phyloP scores from a whole-genome alignment of 1,140 invertebrate species.

The Lordiphosa stackelbergi region DNA sequence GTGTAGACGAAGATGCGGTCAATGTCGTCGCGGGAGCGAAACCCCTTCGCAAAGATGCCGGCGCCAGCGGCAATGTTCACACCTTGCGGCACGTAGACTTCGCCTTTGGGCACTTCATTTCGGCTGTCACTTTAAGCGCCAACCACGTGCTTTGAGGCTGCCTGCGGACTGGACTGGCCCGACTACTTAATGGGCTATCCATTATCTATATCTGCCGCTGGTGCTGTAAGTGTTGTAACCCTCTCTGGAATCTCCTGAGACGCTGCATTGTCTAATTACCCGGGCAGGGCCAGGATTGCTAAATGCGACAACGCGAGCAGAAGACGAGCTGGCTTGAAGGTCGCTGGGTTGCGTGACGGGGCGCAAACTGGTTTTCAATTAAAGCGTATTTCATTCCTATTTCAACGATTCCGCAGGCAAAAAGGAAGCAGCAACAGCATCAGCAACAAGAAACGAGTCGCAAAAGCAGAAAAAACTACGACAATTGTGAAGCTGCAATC shows the following conservation, averaged over 20 bases:
- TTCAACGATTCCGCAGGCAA: constrained; percentile 8
- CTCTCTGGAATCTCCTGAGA: constrained; percentile 24
- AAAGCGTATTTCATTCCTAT: constrained; percentile 52
- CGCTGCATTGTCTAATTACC: constrained; percentile 51
- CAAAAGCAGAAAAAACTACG: constrained; percentile 6
- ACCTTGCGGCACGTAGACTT: constrained; percentile 34
- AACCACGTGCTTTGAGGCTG: constrained; percentile 38
- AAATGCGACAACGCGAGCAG: constrained; percentile 3
- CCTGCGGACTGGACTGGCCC: constrained; percentile 2
- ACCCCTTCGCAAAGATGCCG: constrained; percentile 8
- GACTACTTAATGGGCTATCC: constrained; percentile 43
- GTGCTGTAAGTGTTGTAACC: constrained; percentile 16
- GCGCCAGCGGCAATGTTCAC: constrained; percentile 16
- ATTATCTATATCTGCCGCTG: constrained; percentile 35
- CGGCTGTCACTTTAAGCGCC: constrained; percentile 25
- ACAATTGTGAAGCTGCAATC: constrained; percentile 50
- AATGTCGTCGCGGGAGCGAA: constrained; percentile 16
- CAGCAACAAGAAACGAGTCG: constrained; percentile 14
- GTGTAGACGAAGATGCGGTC: constrained; percentile 27
- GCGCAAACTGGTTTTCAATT: constrained; percentile 68
- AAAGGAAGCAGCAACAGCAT: constrained; percentile 8
- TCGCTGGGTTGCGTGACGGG: constrained; percentile 10
- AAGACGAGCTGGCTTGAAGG: constrained; percentile 21
- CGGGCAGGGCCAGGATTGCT: constrained; percentile 7
- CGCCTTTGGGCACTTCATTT: constrained; percentile 27